Conservation (phyloP, 1,140 invertebrate genomes). For the Aphidius gifuensis region DNA sequence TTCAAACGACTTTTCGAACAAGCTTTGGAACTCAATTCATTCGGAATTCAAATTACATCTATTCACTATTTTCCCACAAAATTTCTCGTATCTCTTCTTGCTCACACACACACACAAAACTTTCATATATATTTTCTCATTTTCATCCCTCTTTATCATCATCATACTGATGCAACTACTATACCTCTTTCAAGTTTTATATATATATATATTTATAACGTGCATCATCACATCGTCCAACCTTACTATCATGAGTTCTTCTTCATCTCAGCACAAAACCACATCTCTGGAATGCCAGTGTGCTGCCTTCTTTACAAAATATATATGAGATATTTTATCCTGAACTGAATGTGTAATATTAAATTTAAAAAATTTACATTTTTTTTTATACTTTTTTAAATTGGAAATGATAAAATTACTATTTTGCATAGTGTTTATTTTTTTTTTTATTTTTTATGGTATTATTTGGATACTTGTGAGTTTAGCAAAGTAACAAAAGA, state of each 20-base stretch:
- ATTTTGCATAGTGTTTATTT: no score
- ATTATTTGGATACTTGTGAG: not conserved
- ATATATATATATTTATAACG: no score
- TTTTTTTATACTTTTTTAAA: not conserved
- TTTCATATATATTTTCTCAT: not conserved
- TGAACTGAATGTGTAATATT: constrained; percentile 7
- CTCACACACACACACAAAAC: no score
- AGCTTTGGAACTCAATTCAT: constrained; percentile 38
- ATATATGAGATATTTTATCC: constrained; percentile 10
- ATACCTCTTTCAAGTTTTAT: not conserved
- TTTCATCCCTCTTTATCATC: not conserved
- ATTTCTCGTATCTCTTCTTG: not conserved
- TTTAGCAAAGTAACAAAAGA: not conserved
- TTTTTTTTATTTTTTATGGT: not conserved
- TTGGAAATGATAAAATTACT: not conserved
- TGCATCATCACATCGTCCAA: constrained; percentile 16
- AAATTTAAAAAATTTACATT: constrained; percentile 12
- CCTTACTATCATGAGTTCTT: constrained; percentile 1
- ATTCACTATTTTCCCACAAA: no score
- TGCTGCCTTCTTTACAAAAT: not conserved
- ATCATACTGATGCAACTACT: not conserved
- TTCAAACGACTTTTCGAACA: constrained; percentile 31
- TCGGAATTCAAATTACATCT: constrained; percentile 42
- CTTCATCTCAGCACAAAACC: constrained; percentile 12
- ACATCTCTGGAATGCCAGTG: constrained; percentile 9